Evolutionary conservation across 1,140 invertebrate species (phyloP), one percentile per base, ranked within the genome.

Genomic region (Tetramorium simillimum): DNA sequence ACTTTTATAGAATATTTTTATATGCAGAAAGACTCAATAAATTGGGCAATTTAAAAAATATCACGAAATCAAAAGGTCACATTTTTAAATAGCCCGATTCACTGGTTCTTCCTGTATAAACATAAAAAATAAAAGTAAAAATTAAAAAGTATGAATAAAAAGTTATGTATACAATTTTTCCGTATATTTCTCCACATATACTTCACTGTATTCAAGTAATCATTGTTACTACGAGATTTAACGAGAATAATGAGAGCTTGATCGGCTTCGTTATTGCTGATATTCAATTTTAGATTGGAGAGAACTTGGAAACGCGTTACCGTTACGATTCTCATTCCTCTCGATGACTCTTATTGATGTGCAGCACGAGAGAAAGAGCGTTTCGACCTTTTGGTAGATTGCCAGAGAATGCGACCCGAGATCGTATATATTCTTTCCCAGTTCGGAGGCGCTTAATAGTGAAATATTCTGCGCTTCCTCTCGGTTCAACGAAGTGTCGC

Each of bases 371-470:
- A 56, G 70, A 72, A 75, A 72, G 37, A 72, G 40, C 33, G 21
- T 67, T 63, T 33, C 88, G 81, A 81, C 81, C 87, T 88, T 86
- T 89, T 88, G 87, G 82, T 21, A 46, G 46, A 16, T 24, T 65
- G 82, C 75, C 88, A 89, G 16, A 49, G 67, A 62, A 88, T 46
- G 16, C 58, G 69, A 75, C n/a, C 51, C 12, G 12, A 70, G 24
- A n/a, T 33, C 14, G n/a, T 33, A 28, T 56, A 60, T 67, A 76
- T 67, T 69, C 28, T 51, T 82, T 49, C 53, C 24, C 21, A 73
- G 28, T 40, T 5, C 3, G 18, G 37, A 53, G 33, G 51, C 12
- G 53, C n/a, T 28, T 65, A 53, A 78, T 21, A 12, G 58, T 49
- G 37, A 86, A 86, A 85, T 77, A 63, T 28, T 51, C 51, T 67